Evolutionary conservation across 2,797 vertebrate genomes (phyloP).

Genomic region (Choloepus didactylus): DNA sequence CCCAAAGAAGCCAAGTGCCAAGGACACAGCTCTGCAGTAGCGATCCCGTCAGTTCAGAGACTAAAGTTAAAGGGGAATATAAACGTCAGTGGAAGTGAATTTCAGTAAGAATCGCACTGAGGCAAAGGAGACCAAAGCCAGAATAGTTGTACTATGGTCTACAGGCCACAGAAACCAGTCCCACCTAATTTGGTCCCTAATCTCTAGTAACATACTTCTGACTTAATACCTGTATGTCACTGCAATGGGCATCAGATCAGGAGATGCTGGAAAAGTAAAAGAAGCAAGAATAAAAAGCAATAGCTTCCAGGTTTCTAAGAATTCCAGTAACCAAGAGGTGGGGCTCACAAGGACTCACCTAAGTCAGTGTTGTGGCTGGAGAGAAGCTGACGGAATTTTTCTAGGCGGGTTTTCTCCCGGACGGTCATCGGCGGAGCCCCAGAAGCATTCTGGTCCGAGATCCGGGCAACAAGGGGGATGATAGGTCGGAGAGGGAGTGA

Average conservation of each 20-base stretch:
- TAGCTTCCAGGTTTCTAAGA: slow-evolving; percentile 36
- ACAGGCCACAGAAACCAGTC: slow-evolving; percentile 51
- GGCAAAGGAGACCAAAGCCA: slow-evolving; percentile 5
- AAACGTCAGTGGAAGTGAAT: not conserved
- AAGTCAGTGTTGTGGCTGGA: slow-evolving; percentile 96
- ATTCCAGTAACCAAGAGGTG: not conserved
- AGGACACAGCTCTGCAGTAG: not conserved
- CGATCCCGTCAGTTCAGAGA: slow-evolving; percentile 13
- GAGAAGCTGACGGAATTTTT: slow-evolving; percentile 97
- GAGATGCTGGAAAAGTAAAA: slow-evolving; percentile 77
- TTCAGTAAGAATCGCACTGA: not conserved
- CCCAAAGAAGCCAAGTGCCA: not conserved
- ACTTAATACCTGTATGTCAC: slow-evolving; percentile 66
- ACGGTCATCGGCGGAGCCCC: slow-evolving; percentile 97
- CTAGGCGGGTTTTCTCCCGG: slow-evolving; percentile 96
- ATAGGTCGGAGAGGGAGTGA: slow-evolving; percentile 95
- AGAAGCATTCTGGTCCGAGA: slow-evolving; percentile 98
- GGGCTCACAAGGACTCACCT: slow-evolving; percentile 89
- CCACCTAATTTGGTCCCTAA: slow-evolving; percentile 29
- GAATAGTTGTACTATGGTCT: not conserved
- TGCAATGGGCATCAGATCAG: slow-evolving; percentile 53
- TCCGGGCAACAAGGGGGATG: slow-evolving; percentile 97
- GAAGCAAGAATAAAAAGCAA: slow-evolving; percentile 70
- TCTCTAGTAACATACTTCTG: slow-evolving; percentile 38
- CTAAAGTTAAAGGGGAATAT: not conserved